These are phyloP conservation scores for Hetaerina titia DNA, from an alignment of 2,888 invertebrate genomes.

Conservation along the genomic window DNA sequence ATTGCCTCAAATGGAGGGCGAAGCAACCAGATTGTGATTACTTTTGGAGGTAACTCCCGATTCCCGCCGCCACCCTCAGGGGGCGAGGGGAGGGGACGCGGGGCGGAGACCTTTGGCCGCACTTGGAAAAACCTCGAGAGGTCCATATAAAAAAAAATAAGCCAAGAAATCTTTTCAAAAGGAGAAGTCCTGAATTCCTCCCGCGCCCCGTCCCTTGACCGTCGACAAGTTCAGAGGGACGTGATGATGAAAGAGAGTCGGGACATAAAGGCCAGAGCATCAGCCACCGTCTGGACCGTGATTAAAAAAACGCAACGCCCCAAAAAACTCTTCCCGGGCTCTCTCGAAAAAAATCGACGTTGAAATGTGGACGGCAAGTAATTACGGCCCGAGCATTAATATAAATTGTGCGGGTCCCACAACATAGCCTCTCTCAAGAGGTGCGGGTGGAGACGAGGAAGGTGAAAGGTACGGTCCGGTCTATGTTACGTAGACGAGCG, in stretches of 20 bases:
- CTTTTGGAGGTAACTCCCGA: background rate
- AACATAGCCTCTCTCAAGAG: background rate
- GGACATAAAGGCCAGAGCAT: background rate
- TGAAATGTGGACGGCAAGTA: background rate
- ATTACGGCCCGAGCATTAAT: constrained; percentile 15
- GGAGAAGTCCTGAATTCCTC: background rate
- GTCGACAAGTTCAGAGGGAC: background rate
- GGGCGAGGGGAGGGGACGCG: background rate
- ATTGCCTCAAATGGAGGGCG: background rate
- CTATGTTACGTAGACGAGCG: background rate
- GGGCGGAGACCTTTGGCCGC: background rate
- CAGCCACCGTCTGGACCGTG: constrained; percentile 6
- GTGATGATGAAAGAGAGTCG: constrained; percentile 4
- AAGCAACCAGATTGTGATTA: background rate
- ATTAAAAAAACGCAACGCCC: background rate
- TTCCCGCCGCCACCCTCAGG: background rate
- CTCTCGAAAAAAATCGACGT: background rate
- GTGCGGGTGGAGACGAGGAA: background rate
- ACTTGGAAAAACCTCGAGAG: background rate
- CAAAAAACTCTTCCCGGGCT: background rate
- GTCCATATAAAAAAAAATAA: background rate
- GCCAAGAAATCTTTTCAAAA: background rate
- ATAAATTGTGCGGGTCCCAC: background rate
- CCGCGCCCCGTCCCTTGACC: background rate
- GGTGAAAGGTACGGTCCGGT: background rate